Evolutionary conservation across 2,888 invertebrate genomes (phyloP), one percentile per base, ranked within the genome.

Genomic region (Macrosiphum euphorbiae): DNA sequence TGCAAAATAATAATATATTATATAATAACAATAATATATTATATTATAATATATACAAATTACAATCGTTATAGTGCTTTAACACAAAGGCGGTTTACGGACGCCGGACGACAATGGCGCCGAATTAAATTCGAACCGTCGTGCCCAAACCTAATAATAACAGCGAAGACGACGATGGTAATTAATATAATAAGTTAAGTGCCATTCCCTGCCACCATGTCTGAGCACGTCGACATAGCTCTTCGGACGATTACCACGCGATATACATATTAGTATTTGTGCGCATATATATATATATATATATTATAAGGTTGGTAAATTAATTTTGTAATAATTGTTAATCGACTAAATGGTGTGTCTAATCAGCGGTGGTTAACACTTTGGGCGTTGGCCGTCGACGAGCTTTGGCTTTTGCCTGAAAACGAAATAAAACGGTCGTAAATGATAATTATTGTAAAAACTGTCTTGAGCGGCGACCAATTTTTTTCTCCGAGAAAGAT

Each of bases 51-150:
- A 55, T 26, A 24, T 26, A 58, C 26, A 26, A 55, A 58, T 26
- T 58, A 58, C 58, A 26, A 26, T 26, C 8, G 7, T 26, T 8
- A 67, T 13, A 67, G 5, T n/a, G 20, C 35, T 78, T 35, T 78
- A 28, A 78, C 35, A 7, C 44, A 47, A 47, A 35, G n/a, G 20
- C 7, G 16, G 67, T 10, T 67, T 67, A 67, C 35, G 35, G 2
- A 35, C 35, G 35, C 7, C 35, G 67, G 67, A 20, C 1, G 7
- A 16, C 35, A 35, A 67, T 67, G 67, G 35, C 35, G 35, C 35
- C 78, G 78, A 78, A 78, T 78, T 78, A 78, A 78, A 78, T 78
- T 78, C 20, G 35, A 78, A 35, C 35, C 78, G 78, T 78, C 78
- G 20, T 35, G 20, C 78, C 35, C 20, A 7, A 35, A 78, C 78